Conservation (phyloP, 2,797 vertebrate genomes). For the Apogon hyalosoma region DNA sequence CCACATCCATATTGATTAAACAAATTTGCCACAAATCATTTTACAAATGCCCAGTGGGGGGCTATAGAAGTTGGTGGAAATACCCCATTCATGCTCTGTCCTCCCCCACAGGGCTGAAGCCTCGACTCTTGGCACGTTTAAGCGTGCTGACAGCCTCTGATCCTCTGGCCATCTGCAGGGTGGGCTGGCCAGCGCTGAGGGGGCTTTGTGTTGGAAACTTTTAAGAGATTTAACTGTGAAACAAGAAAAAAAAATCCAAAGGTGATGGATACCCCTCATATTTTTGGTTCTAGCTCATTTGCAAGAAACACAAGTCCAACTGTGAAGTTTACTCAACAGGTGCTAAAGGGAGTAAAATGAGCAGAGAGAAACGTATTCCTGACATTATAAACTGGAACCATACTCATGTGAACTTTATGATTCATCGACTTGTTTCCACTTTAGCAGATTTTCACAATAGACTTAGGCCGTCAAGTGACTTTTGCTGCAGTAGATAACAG, state of each 20-base stretch:
- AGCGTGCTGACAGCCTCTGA: conserved; percentile 95
- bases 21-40: conserved; percentile 99
- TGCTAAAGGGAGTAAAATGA: conserved; percentile 6
- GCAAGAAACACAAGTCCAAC: conserved; percentile 46
- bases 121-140: conserved; percentile 93
- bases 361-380: background rate
- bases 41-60: conserved; percentile 91
- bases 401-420: background rate
- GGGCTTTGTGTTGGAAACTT: conserved; percentile 74
- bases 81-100: conserved; percentile 88
- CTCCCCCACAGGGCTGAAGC: conserved; percentile 84
- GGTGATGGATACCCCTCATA: conserved; percentile 33
- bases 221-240: conserved; percentile 69
- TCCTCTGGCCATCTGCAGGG: conserved; percentile 93
- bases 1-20: conserved; percentile 94
- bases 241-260: conserved; percentile 29
- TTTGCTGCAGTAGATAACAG: conserved; percentile 35
- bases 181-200: conserved; percentile 75
- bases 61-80: conserved; percentile 89
- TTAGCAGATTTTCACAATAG: conserved; percentile 37
- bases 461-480: conserved; percentile 35
- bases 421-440: background rate
- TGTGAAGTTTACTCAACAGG: conserved; percentile 20
- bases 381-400: background rate
- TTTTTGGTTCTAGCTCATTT: conserved; percentile 59